Conservation (phyloP, 23 tunicate species). For the Trididemnum nubilum region DNA sequence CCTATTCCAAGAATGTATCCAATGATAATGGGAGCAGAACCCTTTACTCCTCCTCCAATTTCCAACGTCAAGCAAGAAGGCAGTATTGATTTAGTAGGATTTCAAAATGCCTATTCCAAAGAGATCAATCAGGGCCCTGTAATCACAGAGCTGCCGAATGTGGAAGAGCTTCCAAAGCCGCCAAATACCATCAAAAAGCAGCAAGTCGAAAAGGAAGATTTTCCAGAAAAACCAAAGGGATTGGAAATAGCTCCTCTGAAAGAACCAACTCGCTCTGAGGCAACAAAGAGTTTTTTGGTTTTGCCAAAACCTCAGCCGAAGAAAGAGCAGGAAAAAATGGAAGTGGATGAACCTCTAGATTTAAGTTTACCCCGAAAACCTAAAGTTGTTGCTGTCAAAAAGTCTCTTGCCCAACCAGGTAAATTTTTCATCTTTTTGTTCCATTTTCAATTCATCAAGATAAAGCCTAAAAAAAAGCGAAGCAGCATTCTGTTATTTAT, state of each 20-base stretch:
- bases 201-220: background rate
- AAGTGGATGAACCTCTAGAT: slow-evolving; percentile 14
- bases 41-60: background rate
- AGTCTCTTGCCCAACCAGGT: background rate
- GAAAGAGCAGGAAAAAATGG: background rate
- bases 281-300: background rate
- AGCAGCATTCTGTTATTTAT: no score
- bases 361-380: background rate
- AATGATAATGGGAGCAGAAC: background rate
- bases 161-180: background rate
- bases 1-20: background rate
- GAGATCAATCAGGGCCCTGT: background rate
- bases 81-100: background rate
- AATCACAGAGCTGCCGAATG: background rate
- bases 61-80: slow-evolving; percentile 4
- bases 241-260: background rate
- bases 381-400: background rate
- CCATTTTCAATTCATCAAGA: no score
- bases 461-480: no score
- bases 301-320: background rate
- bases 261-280: background rate
- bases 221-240: background rate
- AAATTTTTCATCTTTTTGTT: no score
- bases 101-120: background rate
- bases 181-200: background rate